Percentiles rank a stretch among this genome's conserved stretches.
Conservation (phyloP, 2,888 invertebrate species). For the Machimus atricapillus region DNA sequence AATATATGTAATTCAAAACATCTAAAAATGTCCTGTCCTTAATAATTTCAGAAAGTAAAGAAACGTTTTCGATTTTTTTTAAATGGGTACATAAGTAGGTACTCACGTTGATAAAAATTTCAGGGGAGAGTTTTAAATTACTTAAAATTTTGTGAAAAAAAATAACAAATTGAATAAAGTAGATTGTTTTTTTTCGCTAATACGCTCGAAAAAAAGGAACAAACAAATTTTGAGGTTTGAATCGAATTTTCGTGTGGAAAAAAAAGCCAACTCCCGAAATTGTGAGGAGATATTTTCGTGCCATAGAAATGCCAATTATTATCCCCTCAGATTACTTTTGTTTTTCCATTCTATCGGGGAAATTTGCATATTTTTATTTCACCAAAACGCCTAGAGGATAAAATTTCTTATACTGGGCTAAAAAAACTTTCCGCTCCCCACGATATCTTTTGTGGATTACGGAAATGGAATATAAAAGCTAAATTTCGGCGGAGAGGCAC, state of each 20-base stretch:
- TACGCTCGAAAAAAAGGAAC: neutral
- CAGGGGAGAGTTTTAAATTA: no score
- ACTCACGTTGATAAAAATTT: no score
- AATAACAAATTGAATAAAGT: no score
- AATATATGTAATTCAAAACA: no score
- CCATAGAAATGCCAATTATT: neutral
- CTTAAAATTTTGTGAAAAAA: no score
- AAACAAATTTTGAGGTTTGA: neutral
- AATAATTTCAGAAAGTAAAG: no score
- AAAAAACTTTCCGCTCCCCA: neutral
- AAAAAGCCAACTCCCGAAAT: neutral
- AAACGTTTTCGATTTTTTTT: no score
- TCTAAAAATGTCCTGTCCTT: no score
- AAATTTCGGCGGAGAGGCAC: neutral
- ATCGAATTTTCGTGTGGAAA: neutral
- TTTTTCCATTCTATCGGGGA: neutral
- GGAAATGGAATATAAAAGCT: neutral
- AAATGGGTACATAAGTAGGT: no score
- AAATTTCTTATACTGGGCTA: neutral
- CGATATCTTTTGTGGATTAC: neutral
- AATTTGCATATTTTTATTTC: conserved; percentile 14
- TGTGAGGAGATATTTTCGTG: neutral
- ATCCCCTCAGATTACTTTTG: neutral
- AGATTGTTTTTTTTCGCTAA: neutral
- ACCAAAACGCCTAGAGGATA: neutral